Conservation (phyloP, 23 tunicate species). For the Clavelina lepadiformis region DNA sequence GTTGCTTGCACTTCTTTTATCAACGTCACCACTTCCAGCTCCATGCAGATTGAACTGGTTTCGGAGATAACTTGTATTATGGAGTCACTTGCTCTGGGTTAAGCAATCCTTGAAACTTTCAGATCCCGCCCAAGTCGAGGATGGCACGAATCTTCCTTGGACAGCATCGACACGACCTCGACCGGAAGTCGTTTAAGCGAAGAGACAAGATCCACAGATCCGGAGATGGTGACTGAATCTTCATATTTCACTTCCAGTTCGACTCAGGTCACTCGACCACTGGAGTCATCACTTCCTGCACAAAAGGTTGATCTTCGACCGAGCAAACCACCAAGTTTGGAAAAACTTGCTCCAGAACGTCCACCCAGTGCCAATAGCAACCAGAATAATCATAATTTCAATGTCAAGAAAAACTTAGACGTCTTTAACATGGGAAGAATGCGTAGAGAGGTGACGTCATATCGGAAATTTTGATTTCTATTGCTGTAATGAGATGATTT, state of each 20-base stretch:
- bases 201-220: conserved; percentile 1
- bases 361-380: conserved; percentile 21
- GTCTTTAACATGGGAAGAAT: conserved; percentile 9
- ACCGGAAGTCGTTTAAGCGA: conserved; percentile 38
- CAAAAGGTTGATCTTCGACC: conserved; percentile 1
- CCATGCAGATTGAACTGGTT: too few species aligned
- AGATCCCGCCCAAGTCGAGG: conserved; percentile 15
- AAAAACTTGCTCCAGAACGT: neutral
- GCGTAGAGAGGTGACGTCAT: conserved; percentile 4
- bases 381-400: conserved; percentile 22
- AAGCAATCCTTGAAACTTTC: too few species aligned
- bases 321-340: neutral
- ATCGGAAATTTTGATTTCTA: too few species aligned
- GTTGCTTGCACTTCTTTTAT: too few species aligned
- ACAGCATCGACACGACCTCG: conserved; percentile 60
- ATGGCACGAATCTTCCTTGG: conserved; percentile 81
- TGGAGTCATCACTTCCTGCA: neutral
- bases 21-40: too few species aligned
- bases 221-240: neutral
- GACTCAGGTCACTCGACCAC: neutral
- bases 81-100: too few species aligned
- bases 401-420: conserved; percentile 1
- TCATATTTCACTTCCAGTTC: neutral
- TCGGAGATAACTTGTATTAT: too few species aligned
- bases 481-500: too few species aligned